Evolutionary conservation across 1,140 invertebrate species (phyloP), one percentile per base, ranked within the genome.

Genomic region (Formica selysi): DNA sequence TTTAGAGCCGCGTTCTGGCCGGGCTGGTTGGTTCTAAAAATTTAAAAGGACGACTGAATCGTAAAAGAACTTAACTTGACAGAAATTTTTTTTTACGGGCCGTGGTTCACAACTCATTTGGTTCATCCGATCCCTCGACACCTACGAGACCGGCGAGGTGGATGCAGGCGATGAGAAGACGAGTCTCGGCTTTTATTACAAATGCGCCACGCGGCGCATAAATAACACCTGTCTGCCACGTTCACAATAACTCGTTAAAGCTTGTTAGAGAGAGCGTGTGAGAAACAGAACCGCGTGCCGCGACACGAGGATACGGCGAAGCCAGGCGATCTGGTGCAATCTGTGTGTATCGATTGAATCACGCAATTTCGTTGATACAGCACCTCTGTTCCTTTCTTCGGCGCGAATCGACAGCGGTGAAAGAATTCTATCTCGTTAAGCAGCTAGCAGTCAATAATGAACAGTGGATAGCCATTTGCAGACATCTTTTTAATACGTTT

Each of bases 71-170:
- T 32, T 32, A 29, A 57, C 32, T 59, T 68, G 88, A 89, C 76
- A 89, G 88, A 85, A 85, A 83, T 81, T 89, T 70, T 81, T 44
- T 48, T 80, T 80, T 76, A 76, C 76, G 68, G 81, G 54, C 22
- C 51, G 57, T 76, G 86, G 87, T 90, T 91, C 91, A 91, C 91
- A 91, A 91, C 91, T 92, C 87, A 91, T 91, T 92, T 90, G 88
- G 76, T 70, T 67, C 67, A 36, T 13, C 61, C 68, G 71, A 87
- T 87, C 76, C 85, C 70, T 85, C 74, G 44, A 32, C 38, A 61
- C 44, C 79, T 85, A n/a, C 26, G 26, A 32, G 67, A 16, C 3
- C 54, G 61, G 16, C 6, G 32, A 62, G 32, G n/a, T 54, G 44
- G 79, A 59, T 44, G 65, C 64, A 41, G 22, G 38, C 48, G 48